These are phyloP conservation scores for Lepidurus arcticus DNA, from an alignment of 1,140 invertebrate genomes.

Conservation along the genomic window DNA sequence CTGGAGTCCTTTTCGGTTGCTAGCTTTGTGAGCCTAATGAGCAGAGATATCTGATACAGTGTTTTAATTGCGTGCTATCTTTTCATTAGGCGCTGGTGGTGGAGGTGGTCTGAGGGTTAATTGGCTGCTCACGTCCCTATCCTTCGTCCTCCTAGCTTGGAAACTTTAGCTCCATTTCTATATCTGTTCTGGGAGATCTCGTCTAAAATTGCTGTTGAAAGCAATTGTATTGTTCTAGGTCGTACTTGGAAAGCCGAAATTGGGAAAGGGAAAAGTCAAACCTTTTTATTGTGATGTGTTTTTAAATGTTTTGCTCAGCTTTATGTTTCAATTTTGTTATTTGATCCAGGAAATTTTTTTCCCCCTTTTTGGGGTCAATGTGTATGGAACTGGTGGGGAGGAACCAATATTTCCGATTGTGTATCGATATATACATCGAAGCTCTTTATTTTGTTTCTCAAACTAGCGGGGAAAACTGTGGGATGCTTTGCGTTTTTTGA, in stretches of 20 bases:
- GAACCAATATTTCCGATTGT: background rate
- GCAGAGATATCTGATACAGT: background rate
- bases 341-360: background rate
- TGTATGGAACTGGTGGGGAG: background rate
- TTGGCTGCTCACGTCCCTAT: background rate
- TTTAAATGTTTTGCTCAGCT: background rate
- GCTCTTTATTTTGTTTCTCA: background rate
- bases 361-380: background rate
- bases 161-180: background rate
- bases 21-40: slow-evolving; percentile 1
- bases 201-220: slow-evolving; percentile 4
- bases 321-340: background rate
- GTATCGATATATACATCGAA: slow-evolving; percentile 18
- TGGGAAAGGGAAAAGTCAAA: background rate
- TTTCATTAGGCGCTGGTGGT: slow-evolving; percentile 9
- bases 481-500: background rate
- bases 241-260: background rate
- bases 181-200: background rate
- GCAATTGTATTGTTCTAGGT: background rate
- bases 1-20: background rate
- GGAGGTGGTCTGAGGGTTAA: slow-evolving; percentile 8
- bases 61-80: slow-evolving; percentile 16
- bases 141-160: background rate
- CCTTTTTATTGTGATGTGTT: background rate
- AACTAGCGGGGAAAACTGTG: background rate